Evolutionary conservation across 2,113 vertebrate genomes (phyloP).

Genomic region (Muntiacus reevesi): DNA sequence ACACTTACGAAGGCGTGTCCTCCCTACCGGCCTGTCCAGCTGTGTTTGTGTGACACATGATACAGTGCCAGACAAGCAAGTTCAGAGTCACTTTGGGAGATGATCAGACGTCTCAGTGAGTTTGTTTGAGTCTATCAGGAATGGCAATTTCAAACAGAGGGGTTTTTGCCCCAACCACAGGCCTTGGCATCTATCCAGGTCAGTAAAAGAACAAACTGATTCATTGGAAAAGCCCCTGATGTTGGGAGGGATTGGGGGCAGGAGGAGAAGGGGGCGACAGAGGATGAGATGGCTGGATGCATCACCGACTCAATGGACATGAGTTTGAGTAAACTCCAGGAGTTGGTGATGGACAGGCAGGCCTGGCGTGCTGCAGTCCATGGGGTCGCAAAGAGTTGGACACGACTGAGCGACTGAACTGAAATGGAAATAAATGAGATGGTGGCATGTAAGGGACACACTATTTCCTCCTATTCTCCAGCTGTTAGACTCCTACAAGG

Average conservation of each 20-base stretch:
- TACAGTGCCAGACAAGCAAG: background rate
- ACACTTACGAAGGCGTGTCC: background rate
- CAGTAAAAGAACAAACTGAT: background rate
- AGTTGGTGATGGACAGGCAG: background rate
- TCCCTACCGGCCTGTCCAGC: background rate
- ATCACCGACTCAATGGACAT: background rate
- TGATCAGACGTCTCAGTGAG: background rate
- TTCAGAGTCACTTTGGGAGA: background rate
- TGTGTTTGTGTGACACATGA: background rate
- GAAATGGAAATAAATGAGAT: background rate
- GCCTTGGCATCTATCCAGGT: background rate
- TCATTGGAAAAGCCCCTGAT: background rate
- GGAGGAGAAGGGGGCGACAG: background rate
- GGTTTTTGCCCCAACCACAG: background rate
- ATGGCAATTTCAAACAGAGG: constrained; percentile 31
- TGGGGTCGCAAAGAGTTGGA: background rate
- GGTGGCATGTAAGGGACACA: background rate
- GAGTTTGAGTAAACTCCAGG: background rate
- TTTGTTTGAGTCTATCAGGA: constrained; percentile 29
- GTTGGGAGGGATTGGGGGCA: background rate
- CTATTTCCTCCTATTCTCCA: background rate
- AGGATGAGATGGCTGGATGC: background rate
- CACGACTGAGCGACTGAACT: background rate
- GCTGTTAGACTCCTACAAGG: background rate
- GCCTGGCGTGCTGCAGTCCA: background rate